phyloP scores from a whole-genome alignment of 1,140 invertebrate genomes.

The Centruroides sculpturatus region DNA sequence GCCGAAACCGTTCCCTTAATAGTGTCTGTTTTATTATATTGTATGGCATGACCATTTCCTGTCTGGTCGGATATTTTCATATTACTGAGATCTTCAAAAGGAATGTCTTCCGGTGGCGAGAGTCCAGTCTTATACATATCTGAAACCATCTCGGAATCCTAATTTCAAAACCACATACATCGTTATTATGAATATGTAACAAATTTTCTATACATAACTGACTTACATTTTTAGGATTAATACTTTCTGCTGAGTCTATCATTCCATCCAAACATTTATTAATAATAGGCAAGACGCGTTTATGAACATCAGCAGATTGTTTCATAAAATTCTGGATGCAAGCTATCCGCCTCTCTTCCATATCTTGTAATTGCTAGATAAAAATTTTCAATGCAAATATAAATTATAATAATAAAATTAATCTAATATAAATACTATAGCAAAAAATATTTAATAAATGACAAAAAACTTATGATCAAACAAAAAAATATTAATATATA shows the following conservation, averaged over 20 bases:
- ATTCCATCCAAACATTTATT: conserved; percentile 91
- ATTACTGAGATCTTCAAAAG: conserved; percentile 77
- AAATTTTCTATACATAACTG: no score
- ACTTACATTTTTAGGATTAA: conserved; percentile 71
- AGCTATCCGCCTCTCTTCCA: conserved; percentile 87
- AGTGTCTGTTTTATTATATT: conserved; percentile 30
- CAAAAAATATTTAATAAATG: no score
- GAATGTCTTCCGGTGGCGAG: conserved; percentile 77
- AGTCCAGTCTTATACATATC: conserved; percentile 93
- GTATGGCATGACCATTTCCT: background rate
- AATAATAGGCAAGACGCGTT: conserved; percentile 87
- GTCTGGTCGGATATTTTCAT: conserved; percentile 4
- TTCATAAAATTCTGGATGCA: conserved; percentile 83
- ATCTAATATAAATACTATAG: no score
- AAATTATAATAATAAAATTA: background rate
- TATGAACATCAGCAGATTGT: conserved; percentile 75
- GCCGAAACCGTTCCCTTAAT: conserved; percentile 72
- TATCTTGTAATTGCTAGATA: conserved; percentile 55
- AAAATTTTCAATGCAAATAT: background rate
- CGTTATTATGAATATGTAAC: no score
- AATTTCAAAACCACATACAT: no score
- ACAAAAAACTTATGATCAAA: background rate
- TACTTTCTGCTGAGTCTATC: conserved; percentile 63
- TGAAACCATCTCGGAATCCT: conserved; percentile 56
- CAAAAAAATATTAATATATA: background rate